Evolutionary conservation across 1,140 invertebrate genomes (phyloP).

Genomic region (Neotoxoptera formosana): DNA sequence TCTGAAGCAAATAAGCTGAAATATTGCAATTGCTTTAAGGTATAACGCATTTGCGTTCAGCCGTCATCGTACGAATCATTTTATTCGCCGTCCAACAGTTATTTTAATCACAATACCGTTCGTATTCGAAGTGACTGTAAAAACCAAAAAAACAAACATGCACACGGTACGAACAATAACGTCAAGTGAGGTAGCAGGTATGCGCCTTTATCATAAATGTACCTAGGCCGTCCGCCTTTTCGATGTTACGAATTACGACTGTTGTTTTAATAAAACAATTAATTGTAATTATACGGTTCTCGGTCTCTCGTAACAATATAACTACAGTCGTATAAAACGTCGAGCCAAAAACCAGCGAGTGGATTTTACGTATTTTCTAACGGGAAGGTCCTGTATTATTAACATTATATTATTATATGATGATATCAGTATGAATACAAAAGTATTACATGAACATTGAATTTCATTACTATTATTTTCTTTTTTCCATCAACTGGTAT

Average conservation of each 20-base stretch:
- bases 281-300: slow-evolving; percentile 28
- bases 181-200: background rate
- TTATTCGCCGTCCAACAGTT: background rate
- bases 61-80: background rate
- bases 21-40: background rate
- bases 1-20: background rate
- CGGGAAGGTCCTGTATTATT: background rate
- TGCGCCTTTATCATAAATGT: slow-evolving; percentile 3
- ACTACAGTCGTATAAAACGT: background rate
- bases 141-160: background rate
- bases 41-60: background rate
- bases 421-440: background rate
- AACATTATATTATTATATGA: background rate
- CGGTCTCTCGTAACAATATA: background rate
- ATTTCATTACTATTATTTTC: background rate
- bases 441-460: background rate
- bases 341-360: background rate
- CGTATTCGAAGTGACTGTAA: background rate
- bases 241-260: slow-evolving; percentile 29
- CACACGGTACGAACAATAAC: background rate
- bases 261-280: slow-evolving; percentile 32
- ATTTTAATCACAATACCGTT: slow-evolving; percentile 1
- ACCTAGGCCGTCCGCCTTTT: slow-evolving; percentile 30
- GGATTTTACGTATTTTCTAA: background rate
- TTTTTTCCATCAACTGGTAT: background rate